Evolutionary conservation across 2,797 vertebrate genomes (phyloP).

Genomic region (Sebastes taczanowskii): DNA sequence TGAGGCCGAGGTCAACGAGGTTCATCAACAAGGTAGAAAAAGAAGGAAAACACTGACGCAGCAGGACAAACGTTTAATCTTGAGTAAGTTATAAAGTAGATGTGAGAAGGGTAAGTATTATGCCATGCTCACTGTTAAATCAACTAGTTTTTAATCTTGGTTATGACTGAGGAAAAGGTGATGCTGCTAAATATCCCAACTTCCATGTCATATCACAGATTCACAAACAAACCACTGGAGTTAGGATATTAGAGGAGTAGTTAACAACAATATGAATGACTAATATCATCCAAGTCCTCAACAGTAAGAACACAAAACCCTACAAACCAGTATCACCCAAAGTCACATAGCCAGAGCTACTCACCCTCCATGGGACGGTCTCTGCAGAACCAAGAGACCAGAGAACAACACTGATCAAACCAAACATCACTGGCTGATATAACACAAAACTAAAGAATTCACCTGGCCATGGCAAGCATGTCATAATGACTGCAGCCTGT

Average conservation of each 20-base stretch:
- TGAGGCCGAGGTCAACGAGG: not conserved
- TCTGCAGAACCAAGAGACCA: slow-evolving; percentile 73
- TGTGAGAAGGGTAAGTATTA: not conserved
- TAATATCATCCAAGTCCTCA: not conserved
- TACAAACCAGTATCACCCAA: slow-evolving; percentile 16
- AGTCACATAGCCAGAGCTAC: slow-evolving; percentile 53
- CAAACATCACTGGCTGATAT: not conserved
- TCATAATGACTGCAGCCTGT: not conserved
- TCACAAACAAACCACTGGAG: slow-evolving; percentile 3
- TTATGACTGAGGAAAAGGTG: not conserved
- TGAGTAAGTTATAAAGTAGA: not conserved
- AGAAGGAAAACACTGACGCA: not conserved
- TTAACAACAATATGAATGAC: not conserved
- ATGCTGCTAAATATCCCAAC: not conserved
- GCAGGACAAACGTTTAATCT: not conserved
- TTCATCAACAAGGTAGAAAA: not conserved
- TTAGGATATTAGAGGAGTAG: slow-evolving; percentile 21
- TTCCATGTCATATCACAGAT: slow-evolving; percentile 21
- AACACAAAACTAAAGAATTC: not conserved
- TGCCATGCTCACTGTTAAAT: not conserved
- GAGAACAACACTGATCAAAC: slow-evolving; percentile 38
- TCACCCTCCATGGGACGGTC: slow-evolving; percentile 67
- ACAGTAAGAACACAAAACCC: not conserved
- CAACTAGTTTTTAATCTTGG: not conserved
- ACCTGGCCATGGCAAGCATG: not conserved